Conservation (phyloP, 2,113 vertebrate genomes). For the Trichechus manatus region DNA sequence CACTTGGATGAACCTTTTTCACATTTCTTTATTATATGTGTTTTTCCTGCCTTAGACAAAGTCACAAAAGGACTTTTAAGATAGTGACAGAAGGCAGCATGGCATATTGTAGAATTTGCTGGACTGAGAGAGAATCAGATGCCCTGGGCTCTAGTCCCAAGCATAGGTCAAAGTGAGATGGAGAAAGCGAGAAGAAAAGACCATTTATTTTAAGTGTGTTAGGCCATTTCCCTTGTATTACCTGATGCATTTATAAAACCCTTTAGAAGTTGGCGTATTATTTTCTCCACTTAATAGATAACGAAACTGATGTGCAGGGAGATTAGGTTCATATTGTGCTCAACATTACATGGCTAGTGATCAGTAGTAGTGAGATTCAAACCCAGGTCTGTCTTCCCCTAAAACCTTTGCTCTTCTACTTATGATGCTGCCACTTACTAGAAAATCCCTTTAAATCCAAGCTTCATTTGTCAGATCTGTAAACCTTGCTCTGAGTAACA, state of each 20-base stretch:
- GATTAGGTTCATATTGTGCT: not conserved
- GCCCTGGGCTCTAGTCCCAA: not conserved
- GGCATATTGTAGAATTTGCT: not conserved
- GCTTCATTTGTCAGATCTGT: not conserved
- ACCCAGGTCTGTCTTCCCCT: not conserved
- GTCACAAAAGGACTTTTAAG: not conserved
- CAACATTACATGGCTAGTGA: not conserved
- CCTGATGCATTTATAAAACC: not conserved
- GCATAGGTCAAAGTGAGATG: not conserved
- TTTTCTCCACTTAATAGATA: conserved; percentile 22
- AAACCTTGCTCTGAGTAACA: conserved; percentile 17
- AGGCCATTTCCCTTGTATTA: not conserved
- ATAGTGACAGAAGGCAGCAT: not conserved
- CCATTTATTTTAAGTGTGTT: not conserved
- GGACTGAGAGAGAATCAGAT: not conserved
- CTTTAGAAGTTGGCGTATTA: not conserved
- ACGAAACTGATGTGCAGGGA: not conserved
- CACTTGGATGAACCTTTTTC: not conserved
- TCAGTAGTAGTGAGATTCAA: not conserved
- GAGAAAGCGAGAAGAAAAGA: not conserved
- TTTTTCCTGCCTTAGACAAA: conserved; percentile 45
- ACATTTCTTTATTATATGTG: not conserved
- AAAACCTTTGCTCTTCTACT: not conserved
- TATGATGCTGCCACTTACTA: not conserved
- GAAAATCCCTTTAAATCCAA: conserved; percentile 39